phyloP scores from a whole-genome alignment of 2,797 vertebrate genomes.

The Lithobates pipiens region DNA sequence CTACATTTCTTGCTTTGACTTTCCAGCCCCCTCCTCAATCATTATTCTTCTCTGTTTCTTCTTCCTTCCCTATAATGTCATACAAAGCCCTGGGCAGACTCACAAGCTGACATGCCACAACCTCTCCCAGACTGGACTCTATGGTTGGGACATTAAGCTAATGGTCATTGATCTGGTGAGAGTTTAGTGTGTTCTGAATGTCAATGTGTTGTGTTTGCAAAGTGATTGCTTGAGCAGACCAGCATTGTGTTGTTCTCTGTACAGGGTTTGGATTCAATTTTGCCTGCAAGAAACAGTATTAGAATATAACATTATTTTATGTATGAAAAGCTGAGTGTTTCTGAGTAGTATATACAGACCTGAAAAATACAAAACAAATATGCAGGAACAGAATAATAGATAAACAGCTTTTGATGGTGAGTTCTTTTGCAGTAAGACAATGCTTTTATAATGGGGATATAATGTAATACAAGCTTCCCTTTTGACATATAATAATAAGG shows the following conservation, averaged over 20 bases:
- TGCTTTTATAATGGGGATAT: conserved; percentile 11
- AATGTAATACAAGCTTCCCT: conserved; percentile 6
- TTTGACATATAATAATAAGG: conserved; percentile 1
- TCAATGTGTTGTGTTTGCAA: conserved; percentile 28
- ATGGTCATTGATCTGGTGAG: conserved; percentile 53
- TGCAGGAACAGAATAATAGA: conserved; percentile 6
- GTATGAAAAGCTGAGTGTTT: not conserved
- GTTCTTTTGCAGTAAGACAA: conserved; percentile 3
- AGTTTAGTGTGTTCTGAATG: conserved; percentile 38
- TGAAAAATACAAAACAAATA: not conserved
- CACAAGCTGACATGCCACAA: conserved; percentile 38
- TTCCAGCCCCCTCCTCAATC: conserved; percentile 9
- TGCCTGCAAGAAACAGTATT: not conserved
- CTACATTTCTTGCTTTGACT: conserved; percentile 10
- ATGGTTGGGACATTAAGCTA: conserved; percentile 56
- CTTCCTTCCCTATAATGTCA: conserved; percentile 50
- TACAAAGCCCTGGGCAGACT: conserved; percentile 48
- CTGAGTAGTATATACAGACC: conserved; percentile 10
- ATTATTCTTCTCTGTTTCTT: conserved; percentile 35
- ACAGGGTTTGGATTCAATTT: conserved; percentile 2
- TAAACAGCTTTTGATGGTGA: not conserved
- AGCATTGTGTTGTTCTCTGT: not conserved
- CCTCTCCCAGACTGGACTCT: conserved; percentile 51
- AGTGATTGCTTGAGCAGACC: conserved; percentile 39
- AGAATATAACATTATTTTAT: conserved; percentile 13